A percentile compares a stretch with the other conserved stretches of the same genome.
These are phyloP conservation scores for Myripristis murdjan DNA, from an alignment of 2,797 vertebrate genomes.

Conservation along the genomic window DNA sequence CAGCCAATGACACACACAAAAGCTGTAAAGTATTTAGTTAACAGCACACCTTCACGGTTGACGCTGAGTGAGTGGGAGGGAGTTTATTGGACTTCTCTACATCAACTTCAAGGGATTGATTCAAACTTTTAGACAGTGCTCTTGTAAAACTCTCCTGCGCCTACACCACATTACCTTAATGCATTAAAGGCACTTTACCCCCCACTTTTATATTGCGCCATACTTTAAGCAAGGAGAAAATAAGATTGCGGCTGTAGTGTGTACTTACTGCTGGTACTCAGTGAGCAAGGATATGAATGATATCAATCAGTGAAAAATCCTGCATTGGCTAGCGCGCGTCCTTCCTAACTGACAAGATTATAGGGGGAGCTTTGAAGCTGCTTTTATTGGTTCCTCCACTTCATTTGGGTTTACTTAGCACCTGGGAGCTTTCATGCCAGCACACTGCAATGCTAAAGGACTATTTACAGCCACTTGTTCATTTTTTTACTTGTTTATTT, in stretches of 20 bases:
- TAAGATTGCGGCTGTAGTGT: slow-evolving; percentile 55
- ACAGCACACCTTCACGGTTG: slow-evolving; percentile 72
- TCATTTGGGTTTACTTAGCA: slow-evolving; percentile 85
- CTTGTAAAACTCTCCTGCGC: slow-evolving; percentile 78
- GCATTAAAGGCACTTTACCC: slow-evolving; percentile 81
- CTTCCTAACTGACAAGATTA: slow-evolving; percentile 85
- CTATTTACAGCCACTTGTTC: slow-evolving; percentile 71
- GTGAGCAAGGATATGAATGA: slow-evolving; percentile 73
- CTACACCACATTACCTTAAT: slow-evolving; percentile 80
- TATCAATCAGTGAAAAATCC: slow-evolving; percentile 78
- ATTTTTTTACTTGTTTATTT: slow-evolving; percentile 48
- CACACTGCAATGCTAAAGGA: slow-evolving; percentile 61
- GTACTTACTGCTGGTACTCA: slow-evolving; percentile 56
- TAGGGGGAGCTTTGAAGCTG: slow-evolving; percentile 71
- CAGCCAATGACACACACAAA: slow-evolving; percentile 65
- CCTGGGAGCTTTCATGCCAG: slow-evolving; percentile 73
- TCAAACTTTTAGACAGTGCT: slow-evolving; percentile 74
- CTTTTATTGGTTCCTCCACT: slow-evolving; percentile 82
- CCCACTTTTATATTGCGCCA: slow-evolving; percentile 73
- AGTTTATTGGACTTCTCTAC: slow-evolving; percentile 77
- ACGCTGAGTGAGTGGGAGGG: slow-evolving; percentile 50
- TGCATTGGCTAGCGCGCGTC: slow-evolving; percentile 64
- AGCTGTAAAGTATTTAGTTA: slow-evolving; percentile 66
- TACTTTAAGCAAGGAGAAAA: slow-evolving; percentile 72
- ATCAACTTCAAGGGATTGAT: slow-evolving; percentile 71